Percentiles rank a stretch among this genome's conserved stretches.
Conservation (phyloP, 1,140 invertebrate genomes). For the Periplaneta americana region DNA sequence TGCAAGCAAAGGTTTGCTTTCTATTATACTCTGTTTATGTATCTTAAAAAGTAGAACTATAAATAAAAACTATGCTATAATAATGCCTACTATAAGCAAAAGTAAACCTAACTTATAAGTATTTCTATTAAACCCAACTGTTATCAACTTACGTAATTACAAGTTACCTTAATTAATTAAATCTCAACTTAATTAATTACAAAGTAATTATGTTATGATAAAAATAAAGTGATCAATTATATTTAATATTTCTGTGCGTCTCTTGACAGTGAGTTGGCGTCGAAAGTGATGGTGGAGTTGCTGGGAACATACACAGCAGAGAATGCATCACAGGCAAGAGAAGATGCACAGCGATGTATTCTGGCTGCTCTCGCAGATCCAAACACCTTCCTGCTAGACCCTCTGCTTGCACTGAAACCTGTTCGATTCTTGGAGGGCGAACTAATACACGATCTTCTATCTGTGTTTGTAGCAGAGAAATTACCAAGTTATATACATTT, state of each 20-base stretch:
- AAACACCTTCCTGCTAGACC: constrained; percentile 91
- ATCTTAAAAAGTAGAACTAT: no score
- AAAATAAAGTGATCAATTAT: neutral
- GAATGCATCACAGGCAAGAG: constrained; percentile 91
- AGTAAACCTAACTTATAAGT: no score
- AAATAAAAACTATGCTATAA: no score
- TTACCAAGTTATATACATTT: constrained; percentile 85
- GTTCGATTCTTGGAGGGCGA: constrained; percentile 94
- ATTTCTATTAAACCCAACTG: no score
- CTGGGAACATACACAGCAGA: constrained; percentile 93
- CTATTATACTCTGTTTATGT: neutral
- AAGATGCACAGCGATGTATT: constrained; percentile 96
- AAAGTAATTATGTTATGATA: constrained; percentile 1
- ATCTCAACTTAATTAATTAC: no score
- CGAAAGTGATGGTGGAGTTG: constrained; percentile 95
- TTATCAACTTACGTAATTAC: no score
- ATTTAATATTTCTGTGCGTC: constrained; percentile 30
- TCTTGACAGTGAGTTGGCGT: constrained; percentile 73
- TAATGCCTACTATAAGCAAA: no score
- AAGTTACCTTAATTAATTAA: no score
- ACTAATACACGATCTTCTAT: constrained; percentile 91
- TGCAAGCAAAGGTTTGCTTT: constrained; percentile 56
- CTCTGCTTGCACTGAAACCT: constrained; percentile 86
- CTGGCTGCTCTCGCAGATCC: constrained; percentile 91
- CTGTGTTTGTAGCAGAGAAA: constrained; percentile 93